A percentile compares a stretch with the other conserved stretches of the same genome.
phyloP scores from a whole-genome alignment of 2,797 vertebrate genomes.

The Typhlichthys eigenmanni region DNA sequence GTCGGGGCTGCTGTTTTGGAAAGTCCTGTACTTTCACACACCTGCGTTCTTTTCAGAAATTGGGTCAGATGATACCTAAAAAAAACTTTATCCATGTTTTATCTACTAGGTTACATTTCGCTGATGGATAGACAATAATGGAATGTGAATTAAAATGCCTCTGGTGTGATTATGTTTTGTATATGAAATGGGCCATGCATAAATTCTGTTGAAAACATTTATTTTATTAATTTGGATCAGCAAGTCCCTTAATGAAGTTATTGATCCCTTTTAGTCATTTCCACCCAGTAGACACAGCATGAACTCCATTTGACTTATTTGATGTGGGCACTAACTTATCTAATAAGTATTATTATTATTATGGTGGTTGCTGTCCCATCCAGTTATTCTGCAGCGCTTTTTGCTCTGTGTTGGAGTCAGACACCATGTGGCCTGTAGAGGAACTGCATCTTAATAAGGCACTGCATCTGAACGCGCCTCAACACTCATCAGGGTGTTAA shows the following conservation, averaged over 20 bases:
- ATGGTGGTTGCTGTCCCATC: no score
- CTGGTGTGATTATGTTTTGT: not conserved
- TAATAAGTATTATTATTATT: no score
- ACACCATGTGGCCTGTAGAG: not conserved
- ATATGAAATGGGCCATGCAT: no score
- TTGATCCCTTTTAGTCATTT: not conserved
- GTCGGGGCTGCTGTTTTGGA: slow-evolving; percentile 2
- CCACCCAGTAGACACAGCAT: not conserved
- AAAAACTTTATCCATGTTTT: not conserved
- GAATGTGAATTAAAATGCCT: slow-evolving; percentile 2
- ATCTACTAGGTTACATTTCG: not conserved
- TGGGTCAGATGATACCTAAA: slow-evolving; percentile 17
- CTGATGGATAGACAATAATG: not conserved
- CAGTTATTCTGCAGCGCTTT: not conserved
- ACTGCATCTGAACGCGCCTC: not conserved
- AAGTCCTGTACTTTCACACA: not conserved
- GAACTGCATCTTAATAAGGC: not conserved
- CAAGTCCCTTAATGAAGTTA: not conserved
- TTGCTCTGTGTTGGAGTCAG: not conserved
- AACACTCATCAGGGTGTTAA: no score
- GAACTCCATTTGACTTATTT: slow-evolving; percentile 9
- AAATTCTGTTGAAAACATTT: slow-evolving; percentile 2
- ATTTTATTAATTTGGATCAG: slow-evolving; percentile 1
- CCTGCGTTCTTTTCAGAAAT: slow-evolving; percentile 16
- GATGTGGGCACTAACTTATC: no score